phyloP scores from a whole-genome alignment of 2,797 vertebrate genomes.

The Hyperoplus lanceolatus region DNA sequence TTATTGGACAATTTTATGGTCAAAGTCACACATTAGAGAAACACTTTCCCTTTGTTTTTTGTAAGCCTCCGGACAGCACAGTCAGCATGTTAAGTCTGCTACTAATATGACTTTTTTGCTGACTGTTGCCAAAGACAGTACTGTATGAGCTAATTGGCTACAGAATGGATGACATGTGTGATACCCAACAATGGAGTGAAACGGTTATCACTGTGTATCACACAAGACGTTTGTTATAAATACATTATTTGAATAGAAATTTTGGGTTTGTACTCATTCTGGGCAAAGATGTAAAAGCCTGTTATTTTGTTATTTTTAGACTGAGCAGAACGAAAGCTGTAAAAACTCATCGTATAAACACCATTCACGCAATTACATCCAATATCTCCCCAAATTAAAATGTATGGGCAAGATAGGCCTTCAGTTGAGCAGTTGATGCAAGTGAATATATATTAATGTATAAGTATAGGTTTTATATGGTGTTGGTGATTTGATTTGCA shows the following conservation, averaged over 20 bases:
- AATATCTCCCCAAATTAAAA: slow-evolving; percentile 8
- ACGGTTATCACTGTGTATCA: neutral
- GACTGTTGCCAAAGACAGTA: slow-evolving; percentile 8
- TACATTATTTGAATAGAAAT: slow-evolving; percentile 12
- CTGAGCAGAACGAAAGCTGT: neutral
- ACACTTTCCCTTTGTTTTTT: slow-evolving; percentile 6
- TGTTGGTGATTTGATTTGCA: slow-evolving; percentile 15
- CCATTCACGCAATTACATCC: slow-evolving; percentile 1
- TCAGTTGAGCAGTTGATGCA: neutral
- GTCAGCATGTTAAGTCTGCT: neutral
- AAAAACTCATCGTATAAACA: slow-evolving; percentile 26
- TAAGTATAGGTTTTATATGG: neutral
- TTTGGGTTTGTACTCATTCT: neutral
- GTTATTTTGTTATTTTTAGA: slow-evolving; percentile 6
- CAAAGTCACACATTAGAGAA: neutral
- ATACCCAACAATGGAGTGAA: neutral
- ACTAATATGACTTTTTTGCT: neutral
- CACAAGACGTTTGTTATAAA: neutral
- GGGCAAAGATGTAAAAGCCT: neutral
- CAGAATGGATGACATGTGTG: neutral
- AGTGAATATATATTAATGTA: neutral
- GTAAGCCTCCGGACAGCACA: slow-evolving; percentile 7
- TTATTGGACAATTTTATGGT: neutral
- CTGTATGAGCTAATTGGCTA: slow-evolving; percentile 4
- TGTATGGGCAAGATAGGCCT: neutral